Evolutionary conservation across 1,140 invertebrate genomes (phyloP), one percentile per base, ranked within the genome.

Genomic region (Nautilus pompilius): DNA sequence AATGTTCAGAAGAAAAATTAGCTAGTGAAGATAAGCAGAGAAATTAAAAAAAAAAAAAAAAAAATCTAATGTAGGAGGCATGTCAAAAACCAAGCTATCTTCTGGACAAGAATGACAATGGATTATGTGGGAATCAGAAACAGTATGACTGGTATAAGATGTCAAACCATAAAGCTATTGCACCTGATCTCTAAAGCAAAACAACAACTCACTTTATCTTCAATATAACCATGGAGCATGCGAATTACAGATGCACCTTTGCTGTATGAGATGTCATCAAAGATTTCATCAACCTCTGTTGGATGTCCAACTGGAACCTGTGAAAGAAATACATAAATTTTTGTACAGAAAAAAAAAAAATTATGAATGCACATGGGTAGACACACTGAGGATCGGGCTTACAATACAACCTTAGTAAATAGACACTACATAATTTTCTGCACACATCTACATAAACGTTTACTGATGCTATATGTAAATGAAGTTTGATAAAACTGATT

Each of bases 171-270:
- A 53, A 13, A 8, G 6, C 8, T 22, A 26, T 26, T 53, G 8
- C 49, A 13, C 22, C 49, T 13, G 22, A 13, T 6, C 10, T 13
- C 10, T 53, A 53, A 53, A 53, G 24, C 15, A 41, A 48, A 29
- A 22, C 36, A 20, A 53, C 41, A 22, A 70, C 70, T 63, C 61
- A 79, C 77, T 33, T 75, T 69, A 68, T 96, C 93, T 10, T 96
- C 96, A 73, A 99, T 92, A 73, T 95, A 98, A 74, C 91, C 89
- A 79, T 97, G 93, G 41, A 99, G 84, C 97, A 99, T 99, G 69
- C 95, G 87, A 55, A 99, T 98, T 2, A 99, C 90, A 34, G 93
- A 93, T 0, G 83, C 81, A 20, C 85, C 83, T 67, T 85, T 85
- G 62, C 80, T 79, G 71, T 85, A 85, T 8, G 84, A 85, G 58